Conservation (phyloP, 2,113 vertebrate species). For the Otocyon megalotis region DNA sequence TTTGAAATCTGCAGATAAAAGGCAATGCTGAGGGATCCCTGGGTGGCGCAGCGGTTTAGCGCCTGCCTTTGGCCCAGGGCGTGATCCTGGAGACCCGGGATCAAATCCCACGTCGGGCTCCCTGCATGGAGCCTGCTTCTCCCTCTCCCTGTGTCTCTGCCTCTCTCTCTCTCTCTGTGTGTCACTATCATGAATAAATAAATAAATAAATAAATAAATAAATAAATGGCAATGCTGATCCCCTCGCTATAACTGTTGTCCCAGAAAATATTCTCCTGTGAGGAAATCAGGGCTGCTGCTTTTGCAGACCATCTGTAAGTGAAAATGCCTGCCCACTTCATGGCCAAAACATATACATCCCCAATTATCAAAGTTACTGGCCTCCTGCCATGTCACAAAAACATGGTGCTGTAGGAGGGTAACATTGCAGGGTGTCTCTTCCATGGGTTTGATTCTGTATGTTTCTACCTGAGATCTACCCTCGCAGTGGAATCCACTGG, state of each 20-base stretch:
- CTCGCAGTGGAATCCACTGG: constrained; percentile 45
- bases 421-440: not conserved
- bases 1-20: constrained; percentile 76
- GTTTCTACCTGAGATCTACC: not conserved
- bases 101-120: too few species aligned
- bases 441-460: constrained; percentile 4
- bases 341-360: accelerated
- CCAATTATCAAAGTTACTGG: accelerated
- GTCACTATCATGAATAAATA: too few species aligned
- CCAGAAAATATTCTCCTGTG: not conserved
- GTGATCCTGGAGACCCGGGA: too few species aligned
- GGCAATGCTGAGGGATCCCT: not conserved
- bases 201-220: too few species aligned
- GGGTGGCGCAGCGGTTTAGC: too few species aligned
- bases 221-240: constrained; percentile 28
- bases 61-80: too few species aligned
- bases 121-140: too few species aligned
- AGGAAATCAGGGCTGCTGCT: not conserved
- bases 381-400: not conserved
- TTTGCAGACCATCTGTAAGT: not conserved
- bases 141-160: too few species aligned
- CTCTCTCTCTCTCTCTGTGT: too few species aligned
- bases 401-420: not conserved
- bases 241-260: not conserved
- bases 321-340: not conserved